Percentiles rank a stretch among this genome's conserved stretches.
phyloP scores from a whole-genome alignment of 1,140 invertebrate species.

The Lordiphosa stackelbergi region DNA sequence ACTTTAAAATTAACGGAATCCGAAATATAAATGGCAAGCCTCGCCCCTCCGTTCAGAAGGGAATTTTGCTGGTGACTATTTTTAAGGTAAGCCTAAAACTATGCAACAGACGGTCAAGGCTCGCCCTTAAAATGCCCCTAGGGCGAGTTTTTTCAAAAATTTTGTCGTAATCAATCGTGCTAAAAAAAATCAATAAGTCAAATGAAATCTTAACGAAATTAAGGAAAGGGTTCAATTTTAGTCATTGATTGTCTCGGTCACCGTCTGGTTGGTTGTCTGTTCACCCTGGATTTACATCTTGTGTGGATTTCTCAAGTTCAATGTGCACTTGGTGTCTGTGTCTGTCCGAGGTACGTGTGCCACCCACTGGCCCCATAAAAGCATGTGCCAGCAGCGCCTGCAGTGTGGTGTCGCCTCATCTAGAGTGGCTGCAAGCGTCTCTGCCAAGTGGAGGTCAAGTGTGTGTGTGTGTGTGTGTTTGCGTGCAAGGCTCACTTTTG shows the following conservation, averaged over 20 bases:
- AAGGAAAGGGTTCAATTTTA: too few species aligned
- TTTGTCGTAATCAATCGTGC: too few species aligned
- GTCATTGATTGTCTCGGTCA: conserved; percentile 5
- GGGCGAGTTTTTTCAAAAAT: too few species aligned
- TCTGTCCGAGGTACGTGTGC: conserved; percentile 11
- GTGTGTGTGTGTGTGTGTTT: conserved; percentile 27
- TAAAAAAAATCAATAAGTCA: too few species aligned
- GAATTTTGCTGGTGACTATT: too few species aligned
- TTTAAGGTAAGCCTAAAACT: too few species aligned
- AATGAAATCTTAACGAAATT: too few species aligned
- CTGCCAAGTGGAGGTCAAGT: conserved; percentile 30
- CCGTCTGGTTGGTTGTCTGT: neutral
- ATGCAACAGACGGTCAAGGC: too few species aligned
- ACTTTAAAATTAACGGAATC: too few species aligned
- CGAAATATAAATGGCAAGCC: too few species aligned
- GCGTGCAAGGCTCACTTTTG: conserved; percentile 34
- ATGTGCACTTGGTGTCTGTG: conserved; percentile 49
- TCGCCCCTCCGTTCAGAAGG: too few species aligned
- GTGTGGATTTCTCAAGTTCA: conserved; percentile 56
- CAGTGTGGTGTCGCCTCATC: conserved; percentile 9
- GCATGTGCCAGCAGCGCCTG: conserved; percentile 23
- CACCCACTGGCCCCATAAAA: conserved; percentile 49
- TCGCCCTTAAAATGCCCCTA: too few species aligned
- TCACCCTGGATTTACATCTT: conserved; percentile 8
- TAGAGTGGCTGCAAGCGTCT: conserved; percentile 41